These are phyloP conservation scores for Epinotia nisella DNA, from an alignment of 2,888 invertebrate species.

Conservation along the genomic window DNA sequence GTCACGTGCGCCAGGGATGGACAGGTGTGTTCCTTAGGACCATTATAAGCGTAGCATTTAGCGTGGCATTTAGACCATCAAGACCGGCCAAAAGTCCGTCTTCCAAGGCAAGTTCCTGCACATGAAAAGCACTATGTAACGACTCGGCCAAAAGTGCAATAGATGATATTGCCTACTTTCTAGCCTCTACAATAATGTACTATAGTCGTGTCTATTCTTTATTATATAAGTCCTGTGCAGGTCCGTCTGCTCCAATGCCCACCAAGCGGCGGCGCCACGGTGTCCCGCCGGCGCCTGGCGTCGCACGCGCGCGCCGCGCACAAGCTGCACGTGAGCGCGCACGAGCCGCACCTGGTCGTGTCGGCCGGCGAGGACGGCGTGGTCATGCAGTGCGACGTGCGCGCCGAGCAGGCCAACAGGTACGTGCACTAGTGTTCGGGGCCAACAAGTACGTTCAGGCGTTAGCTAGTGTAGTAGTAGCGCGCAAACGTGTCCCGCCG, in stretches of 20 bases:
- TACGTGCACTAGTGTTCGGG: conserved; percentile 71
- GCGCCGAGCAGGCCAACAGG: conserved; percentile 87
- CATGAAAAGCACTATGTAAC: too few species aligned
- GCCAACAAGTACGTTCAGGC: background rate
- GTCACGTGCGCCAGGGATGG: conserved; percentile 96
- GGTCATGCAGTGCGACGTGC: conserved; percentile 92
- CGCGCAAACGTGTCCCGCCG: conserved; percentile 76
- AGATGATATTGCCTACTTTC: too few species aligned
- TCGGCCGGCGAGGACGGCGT: conserved; percentile 96
- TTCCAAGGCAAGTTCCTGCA: too few species aligned
- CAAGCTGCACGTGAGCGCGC: conserved; percentile 91
- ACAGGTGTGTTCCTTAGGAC: conserved; percentile 84
- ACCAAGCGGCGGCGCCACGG: conserved; percentile 80
- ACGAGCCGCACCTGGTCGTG: conserved; percentile 90
- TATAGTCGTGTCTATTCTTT: too few species aligned
- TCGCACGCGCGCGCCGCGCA: conserved; percentile 92
- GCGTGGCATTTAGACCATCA: too few species aligned
- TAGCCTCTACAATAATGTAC: too few species aligned
- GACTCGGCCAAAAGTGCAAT: too few species aligned
- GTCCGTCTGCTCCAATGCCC: conserved; percentile 86
- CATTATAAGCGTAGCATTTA: too few species aligned
- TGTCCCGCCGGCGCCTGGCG: conserved; percentile 86
- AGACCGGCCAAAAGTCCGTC: too few species aligned
- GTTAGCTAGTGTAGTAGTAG: too few species aligned
- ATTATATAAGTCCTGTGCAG: conserved; percentile 55